Base-by-base conservation (phyloP, 1,140 invertebrate species). In the Kradibia gibbosae region DNA sequence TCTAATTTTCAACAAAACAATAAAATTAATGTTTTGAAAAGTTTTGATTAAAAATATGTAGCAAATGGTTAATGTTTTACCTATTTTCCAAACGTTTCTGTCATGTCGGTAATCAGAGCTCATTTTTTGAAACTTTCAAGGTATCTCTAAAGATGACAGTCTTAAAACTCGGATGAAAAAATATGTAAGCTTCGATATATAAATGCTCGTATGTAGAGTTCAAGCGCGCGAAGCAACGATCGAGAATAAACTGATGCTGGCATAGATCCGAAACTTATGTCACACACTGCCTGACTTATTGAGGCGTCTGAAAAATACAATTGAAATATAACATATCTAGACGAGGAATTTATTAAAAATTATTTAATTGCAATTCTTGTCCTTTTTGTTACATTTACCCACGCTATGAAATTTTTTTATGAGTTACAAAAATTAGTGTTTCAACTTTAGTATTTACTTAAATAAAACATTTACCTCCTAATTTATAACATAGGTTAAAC, bases 61-160 rank as follows among this genome's bases (percentile, higher is more conserved):
- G 13, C 2, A 8, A 36, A 5, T 34, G 22, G n/a, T n/a, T 5
- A 67, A 67, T n/a, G 22, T 39, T 22, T 73, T 53, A 75, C 72
- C 79, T 65, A 75, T 20, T n/a, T 34, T 65, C 79, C 72, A 81
- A 42, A 81, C 31, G 25, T 17, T 67, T 55, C 25, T 48, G n/a
- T 39, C 57, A 11, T 10, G 0, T 0, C 0, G 3, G 0, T n/a
- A n/a, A 10, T 70, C 60, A 17, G 48, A 28, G 13, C 72, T 75
- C 79, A 81, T 81, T 31, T 73, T 73, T 17, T 34, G 20, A 25
- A 10, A 39, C 15, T 67, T 67, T 17, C 20, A 34, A 67, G 0
- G 5, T 62, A 62, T 60, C 15, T 28, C 0, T 1, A 62, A 62
- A 34, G 42, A 45, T 13, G 42, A n/a, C 42, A 45, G 42, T 13